Evolutionary conservation across 2,113 vertebrate genomes (phyloP).

Genomic region (Elephantulus edwardii): DNA sequence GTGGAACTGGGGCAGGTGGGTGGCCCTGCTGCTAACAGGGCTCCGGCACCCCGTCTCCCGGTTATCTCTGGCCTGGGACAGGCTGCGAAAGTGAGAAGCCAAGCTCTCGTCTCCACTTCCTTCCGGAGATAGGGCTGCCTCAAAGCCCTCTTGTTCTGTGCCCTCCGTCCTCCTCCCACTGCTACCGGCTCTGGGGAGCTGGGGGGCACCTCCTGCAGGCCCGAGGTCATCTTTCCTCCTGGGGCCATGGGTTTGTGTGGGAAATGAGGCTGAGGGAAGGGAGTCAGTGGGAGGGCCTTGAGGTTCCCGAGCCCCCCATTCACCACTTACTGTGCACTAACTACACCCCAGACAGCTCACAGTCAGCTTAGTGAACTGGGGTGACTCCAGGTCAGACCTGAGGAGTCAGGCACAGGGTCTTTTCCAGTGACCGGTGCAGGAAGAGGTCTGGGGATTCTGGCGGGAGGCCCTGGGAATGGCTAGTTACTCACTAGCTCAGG

Average conservation of each 20-base stretch:
- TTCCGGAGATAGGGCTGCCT: constrained; percentile 78
- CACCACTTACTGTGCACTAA: background rate
- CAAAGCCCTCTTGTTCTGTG: constrained; percentile 84
- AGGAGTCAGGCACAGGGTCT: background rate
- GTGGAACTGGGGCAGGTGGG: constrained; percentile 44
- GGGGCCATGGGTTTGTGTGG: background rate
- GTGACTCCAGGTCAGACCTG: background rate
- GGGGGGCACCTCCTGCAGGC: background rate
- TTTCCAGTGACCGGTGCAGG: background rate
- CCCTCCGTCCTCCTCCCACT: background rate
- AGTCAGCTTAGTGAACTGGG: no score
- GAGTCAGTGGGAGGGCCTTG: background rate
- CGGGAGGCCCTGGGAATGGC: background rate
- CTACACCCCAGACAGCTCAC: background rate
- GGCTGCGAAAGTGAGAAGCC: constrained; percentile 84
- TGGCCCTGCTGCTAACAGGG: background rate
- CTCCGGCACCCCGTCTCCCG: background rate
- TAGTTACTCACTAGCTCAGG: background rate
- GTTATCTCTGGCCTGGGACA: constrained; percentile 80
- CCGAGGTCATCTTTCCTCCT: background rate
- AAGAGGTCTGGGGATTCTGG: background rate
- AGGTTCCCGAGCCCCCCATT: background rate
- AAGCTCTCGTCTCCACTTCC: constrained; percentile 84
- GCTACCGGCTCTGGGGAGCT: background rate
- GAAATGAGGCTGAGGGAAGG: background rate